Percentiles rank a stretch among this genome's conserved stretches.
Conservation (phyloP, 2,113 vertebrate genomes). For the Albula glossodonta region DNA sequence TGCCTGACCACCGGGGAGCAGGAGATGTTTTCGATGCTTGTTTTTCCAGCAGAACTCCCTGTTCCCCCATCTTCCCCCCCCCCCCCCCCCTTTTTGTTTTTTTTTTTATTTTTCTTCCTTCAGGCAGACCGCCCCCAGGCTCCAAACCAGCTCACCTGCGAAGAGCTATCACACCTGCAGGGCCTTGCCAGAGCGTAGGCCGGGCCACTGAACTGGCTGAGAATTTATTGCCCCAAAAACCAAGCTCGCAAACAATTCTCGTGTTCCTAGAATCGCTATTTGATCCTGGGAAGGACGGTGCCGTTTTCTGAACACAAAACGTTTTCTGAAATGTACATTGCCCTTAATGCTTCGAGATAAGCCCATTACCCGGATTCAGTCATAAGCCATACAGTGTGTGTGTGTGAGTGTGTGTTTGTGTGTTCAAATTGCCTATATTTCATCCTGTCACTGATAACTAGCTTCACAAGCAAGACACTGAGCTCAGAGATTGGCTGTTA, state of each 20-base stretch:
- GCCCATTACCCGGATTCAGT: neutral
- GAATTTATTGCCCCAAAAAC: neutral
- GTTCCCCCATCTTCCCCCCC: slow-evolving; percentile 34
- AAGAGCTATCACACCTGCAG: neutral
- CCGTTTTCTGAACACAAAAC: neutral
- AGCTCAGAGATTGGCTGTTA: neutral
- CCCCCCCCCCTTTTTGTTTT: neutral
- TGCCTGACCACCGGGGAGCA: slow-evolving; percentile 8
- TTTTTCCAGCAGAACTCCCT: slow-evolving; percentile 32
- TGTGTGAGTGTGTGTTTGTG: too few species aligned
- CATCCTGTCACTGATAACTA: neutral
- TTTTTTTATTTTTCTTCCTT: too few species aligned
- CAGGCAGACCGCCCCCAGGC: too few species aligned
- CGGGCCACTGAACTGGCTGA: too few species aligned
- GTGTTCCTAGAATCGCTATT: neutral
- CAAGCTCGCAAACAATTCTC: neutral
- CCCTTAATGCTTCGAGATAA: neutral
- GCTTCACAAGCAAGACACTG: neutral
- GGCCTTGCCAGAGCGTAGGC: neutral
- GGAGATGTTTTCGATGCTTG: neutral
- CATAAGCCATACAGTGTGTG: neutral
- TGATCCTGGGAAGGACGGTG: neutral
- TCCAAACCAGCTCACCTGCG: neutral
- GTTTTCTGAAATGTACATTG: neutral
- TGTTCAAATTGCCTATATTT: neutral